Conservation (phyloP, 2,888 invertebrate species). For the Apamea epomidion region DNA sequence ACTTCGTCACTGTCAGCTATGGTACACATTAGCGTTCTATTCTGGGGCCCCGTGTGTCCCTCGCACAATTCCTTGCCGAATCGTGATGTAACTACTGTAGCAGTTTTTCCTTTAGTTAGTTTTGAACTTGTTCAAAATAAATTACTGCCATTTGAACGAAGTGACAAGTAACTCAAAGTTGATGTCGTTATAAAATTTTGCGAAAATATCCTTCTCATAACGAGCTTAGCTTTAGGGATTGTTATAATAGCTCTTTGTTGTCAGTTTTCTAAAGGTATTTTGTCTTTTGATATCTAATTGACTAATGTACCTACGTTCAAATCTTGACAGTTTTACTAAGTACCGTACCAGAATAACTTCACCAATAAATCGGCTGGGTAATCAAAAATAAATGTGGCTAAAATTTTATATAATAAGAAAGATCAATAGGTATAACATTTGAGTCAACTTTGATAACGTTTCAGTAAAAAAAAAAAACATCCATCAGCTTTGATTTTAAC, state of each 20-base stretch:
- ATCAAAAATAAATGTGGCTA: not conserved
- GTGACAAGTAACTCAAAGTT: conserved; percentile 81
- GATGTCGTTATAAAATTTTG: conserved; percentile 78
- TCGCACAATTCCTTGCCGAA: conserved; percentile 64
- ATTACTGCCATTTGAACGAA: conserved; percentile 81
- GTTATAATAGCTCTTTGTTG: conserved; percentile 72
- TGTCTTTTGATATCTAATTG: conserved; percentile 67
- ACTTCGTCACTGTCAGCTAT: not conserved
- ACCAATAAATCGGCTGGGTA: not conserved
- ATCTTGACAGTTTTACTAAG: conserved; percentile 31
- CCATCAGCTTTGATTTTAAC: conserved; percentile 26
- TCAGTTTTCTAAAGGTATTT: conserved; percentile 65
- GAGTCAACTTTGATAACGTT: not conserved
- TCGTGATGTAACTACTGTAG: conserved; percentile 80
- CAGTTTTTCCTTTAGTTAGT: conserved; percentile 82
- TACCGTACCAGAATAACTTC: not conserved
- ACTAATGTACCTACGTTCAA: conserved; percentile 28
- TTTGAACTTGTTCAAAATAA: conserved; percentile 83
- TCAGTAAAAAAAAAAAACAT: conserved; percentile 6
- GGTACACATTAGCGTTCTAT: conserved; percentile 25
- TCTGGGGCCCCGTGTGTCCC: conserved; percentile 59
- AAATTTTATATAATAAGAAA: not conserved
- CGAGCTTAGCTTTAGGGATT: conserved; percentile 66
- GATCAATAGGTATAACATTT: not conserved
- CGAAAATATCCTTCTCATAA: conserved; percentile 70